Percentiles rank a stretch among this genome's conserved stretches.
phyloP scores from a whole-genome alignment of 2,888 invertebrate species.

The Tuta absoluta region DNA sequence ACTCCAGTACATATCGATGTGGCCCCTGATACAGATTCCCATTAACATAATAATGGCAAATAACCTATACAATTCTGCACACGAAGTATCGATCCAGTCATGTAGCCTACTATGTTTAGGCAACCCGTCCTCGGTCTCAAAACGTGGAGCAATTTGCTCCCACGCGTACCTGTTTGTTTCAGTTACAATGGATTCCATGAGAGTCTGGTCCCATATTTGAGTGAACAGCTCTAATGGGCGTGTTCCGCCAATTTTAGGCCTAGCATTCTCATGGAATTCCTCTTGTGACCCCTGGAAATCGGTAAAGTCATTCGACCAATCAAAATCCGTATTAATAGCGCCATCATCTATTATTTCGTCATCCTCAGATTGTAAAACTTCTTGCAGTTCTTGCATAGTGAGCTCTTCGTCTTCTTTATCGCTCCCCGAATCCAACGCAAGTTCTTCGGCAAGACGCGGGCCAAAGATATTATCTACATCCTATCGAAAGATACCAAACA shows the following conservation, averaged over 20 bases:
- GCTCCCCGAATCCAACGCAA: constrained; percentile 1
- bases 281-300: not conserved
- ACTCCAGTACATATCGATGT: constrained; percentile 2
- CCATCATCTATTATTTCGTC: not conserved
- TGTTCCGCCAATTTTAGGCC: constrained; percentile 8
- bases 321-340: no score
- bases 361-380: not conserved
- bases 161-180: constrained; percentile 12
- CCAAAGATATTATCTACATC: not conserved
- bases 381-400: not conserved
- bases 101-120: not conserved
- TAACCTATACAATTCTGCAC: not conserved
- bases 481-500: not conserved
- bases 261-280: not conserved
- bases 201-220: constrained; percentile 14
- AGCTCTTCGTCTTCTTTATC: not conserved
- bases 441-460: not conserved
- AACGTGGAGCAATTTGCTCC: not conserved
- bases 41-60: not conserved
- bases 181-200: not conserved
- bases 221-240: constrained; percentile 1
- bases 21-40: not conserved
- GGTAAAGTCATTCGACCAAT: not conserved
- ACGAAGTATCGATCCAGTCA: not conserved
- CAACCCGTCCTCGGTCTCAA: not conserved